Conservation (phyloP, 2,797 vertebrate species). For the Lacerta agilis region DNA sequence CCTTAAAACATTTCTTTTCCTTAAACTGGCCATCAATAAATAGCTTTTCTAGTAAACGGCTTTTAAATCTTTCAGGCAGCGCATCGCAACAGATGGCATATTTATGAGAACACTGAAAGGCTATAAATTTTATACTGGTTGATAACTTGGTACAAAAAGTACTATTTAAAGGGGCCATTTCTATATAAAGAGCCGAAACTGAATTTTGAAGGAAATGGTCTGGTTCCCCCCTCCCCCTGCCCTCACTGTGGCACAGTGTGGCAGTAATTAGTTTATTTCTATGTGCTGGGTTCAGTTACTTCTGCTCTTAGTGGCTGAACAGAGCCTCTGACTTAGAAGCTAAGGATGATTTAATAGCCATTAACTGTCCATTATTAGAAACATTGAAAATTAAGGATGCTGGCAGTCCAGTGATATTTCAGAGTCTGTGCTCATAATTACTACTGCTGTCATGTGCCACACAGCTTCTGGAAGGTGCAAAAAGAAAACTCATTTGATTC, state of each 20-base stretch:
- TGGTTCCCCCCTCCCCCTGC: neutral
- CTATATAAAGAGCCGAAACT: conserved; percentile 10
- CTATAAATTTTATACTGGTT: conserved; percentile 46
- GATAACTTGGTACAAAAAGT: conserved; percentile 39
- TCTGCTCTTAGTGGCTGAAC: conserved; percentile 26
- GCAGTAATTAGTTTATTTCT: neutral
- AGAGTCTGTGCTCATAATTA: conserved; percentile 10
- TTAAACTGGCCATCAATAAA: conserved; percentile 24
- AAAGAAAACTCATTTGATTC: conserved; percentile 43
- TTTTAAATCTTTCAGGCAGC: conserved; percentile 48
- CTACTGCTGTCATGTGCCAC: neutral
- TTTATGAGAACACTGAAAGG: conserved; percentile 51
- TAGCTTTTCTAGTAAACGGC: conserved; percentile 34
- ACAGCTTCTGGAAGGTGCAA: conserved; percentile 42
- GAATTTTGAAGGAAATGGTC: conserved; percentile 31
- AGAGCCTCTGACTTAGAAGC: neutral
- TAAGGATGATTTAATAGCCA: neutral
- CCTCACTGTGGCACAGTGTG: too few relatives aligned
- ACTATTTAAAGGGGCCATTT: conserved; percentile 40
- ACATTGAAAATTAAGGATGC: conserved; percentile 26
- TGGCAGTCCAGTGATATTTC: conserved; percentile 17
- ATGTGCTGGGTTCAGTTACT: neutral
- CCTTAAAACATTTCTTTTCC: conserved; percentile 2
- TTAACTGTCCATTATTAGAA: conserved; percentile 19
- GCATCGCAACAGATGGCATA: conserved; percentile 39